A percentile compares a stretch with the other conserved stretches of the same genome.
These are phyloP conservation scores for Centropyge bicolor DNA, from an alignment of 2,797 vertebrate species.

Conservation along the genomic window DNA sequence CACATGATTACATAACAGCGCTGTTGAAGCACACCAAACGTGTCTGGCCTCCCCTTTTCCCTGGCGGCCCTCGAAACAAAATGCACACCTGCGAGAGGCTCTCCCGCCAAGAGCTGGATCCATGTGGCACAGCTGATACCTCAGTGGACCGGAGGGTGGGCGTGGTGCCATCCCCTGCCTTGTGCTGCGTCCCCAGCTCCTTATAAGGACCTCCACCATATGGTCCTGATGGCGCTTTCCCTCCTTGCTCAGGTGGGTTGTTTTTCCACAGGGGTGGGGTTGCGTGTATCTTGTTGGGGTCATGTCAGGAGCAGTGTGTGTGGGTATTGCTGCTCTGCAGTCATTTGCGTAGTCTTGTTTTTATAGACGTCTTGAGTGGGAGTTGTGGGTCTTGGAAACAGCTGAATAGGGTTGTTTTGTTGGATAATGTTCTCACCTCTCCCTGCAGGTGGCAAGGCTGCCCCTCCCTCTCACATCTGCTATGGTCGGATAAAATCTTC, in stretches of 20 bases:
- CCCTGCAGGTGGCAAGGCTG: slow-evolving; percentile 57
- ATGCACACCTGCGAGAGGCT: slow-evolving; percentile 73
- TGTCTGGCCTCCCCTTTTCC: slow-evolving; percentile 54
- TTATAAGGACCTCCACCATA: slow-evolving; percentile 83
- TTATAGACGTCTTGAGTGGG: not conserved
- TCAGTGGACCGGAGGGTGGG: slow-evolving; percentile 76
- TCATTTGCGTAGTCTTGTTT: slow-evolving; percentile 16
- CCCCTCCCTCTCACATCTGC: slow-evolving; percentile 74
- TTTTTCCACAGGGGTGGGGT: slow-evolving; percentile 65
- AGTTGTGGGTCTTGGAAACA: slow-evolving; percentile 33
- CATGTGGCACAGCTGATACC: slow-evolving; percentile 81
- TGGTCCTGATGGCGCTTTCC: slow-evolving; percentile 75
- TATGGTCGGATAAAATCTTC: slow-evolving; percentile 70
- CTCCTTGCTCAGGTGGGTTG: slow-evolving; percentile 67
- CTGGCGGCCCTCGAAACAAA: slow-evolving; percentile 42
- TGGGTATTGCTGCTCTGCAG: slow-evolving; percentile 14
- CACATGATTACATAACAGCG: slow-evolving; percentile 79
- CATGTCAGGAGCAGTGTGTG: slow-evolving; percentile 45
- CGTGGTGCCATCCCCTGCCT: slow-evolving; percentile 72
- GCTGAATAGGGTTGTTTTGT: slow-evolving; percentile 55
- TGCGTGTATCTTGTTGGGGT: slow-evolving; percentile 50
- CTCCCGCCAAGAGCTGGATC: slow-evolving; percentile 71
- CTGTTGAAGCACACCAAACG: slow-evolving; percentile 56
- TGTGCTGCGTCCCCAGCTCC: slow-evolving; percentile 66
- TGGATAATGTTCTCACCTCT: slow-evolving; percentile 58